A percentile compares a stretch with the other conserved stretches of the same genome.
These are phyloP conservation scores for Pollenia griseotomentosa DNA, from an alignment of 2,888 invertebrate species.

Conservation along the genomic window DNA sequence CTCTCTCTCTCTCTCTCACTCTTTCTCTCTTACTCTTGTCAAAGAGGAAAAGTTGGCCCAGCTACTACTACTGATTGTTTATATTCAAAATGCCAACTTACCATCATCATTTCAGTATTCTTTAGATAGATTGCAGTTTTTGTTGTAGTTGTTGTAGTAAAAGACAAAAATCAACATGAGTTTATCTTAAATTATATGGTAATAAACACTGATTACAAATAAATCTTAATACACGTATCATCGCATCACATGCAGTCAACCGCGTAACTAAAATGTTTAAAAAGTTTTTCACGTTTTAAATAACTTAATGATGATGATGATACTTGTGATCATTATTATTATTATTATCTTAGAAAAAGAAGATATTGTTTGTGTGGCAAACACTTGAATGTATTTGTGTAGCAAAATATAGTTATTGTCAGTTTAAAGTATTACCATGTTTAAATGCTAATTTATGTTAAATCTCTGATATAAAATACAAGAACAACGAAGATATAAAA, in stretches of 20 bases:
- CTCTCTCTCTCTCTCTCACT: too few species aligned
- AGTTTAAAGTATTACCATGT: slow-evolving; percentile 69
- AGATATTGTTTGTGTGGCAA: background rate
- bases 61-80: background rate
- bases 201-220: slow-evolving; percentile 74
- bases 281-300: slow-evolving; percentile 36
- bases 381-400: background rate
- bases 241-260: slow-evolving; percentile 14
- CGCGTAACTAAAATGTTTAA: slow-evolving; percentile 35
- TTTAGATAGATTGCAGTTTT: slow-evolving; percentile 18
- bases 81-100: slow-evolving; percentile 26
- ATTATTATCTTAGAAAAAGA: background rate
- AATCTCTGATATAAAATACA: slow-evolving; percentile 46
- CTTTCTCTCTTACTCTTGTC: background rate
- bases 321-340: slow-evolving; percentile 15
- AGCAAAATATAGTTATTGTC: slow-evolving; percentile 29
- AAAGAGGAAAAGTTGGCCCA: background rate
- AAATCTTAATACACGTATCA: slow-evolving; percentile 68
- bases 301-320: slow-evolving; percentile 36
- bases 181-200: slow-evolving; percentile 73
- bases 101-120: slow-evolving; percentile 10
- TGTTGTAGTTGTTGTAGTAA: slow-evolving; percentile 18
- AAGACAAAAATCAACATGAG: slow-evolving; percentile 58
- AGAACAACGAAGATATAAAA: background rate
- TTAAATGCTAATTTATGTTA: slow-evolving; percentile 73